Evolutionary conservation across 2,797 vertebrate species (phyloP), one percentile per base, ranked within the genome.

Genomic region (Chloroceryle amazona): DNA sequence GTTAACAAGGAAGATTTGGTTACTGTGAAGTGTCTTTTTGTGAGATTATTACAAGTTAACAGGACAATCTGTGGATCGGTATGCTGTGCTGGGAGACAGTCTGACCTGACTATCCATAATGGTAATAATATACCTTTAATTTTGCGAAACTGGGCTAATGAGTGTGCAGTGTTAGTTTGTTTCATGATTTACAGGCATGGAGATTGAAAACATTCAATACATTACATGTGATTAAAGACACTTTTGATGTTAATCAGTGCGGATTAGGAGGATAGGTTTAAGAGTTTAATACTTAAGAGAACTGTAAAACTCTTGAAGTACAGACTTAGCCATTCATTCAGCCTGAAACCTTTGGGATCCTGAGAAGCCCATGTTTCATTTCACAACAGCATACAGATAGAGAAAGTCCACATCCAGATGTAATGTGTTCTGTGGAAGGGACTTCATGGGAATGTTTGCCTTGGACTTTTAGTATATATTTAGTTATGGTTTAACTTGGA

Each of bases 261-360:
- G 85, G 81, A 78, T 95, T 93, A 88, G 42, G 51, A 93, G 39
- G 51, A 68, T 5, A 54, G 22, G 13, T 86, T 93, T 84, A 84
- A 84, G 73, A 84, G 70, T 89, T 72, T 89, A 81, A 75, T 31
- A 18, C 6, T 11, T 55, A 67, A 88, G 76, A 22, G 14, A 76
- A 67, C 55, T 81, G 74, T 61, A 28, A 95, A 92, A 84, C 87
- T 93, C 81, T 74, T 79, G 81, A 61, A 86, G 25, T 74, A 31
- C 14, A 54, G 76, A 73, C 60, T 47, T 66, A 72, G 55, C 58
- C 41, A 46, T 47, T 88, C 65, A 28, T 65, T 86, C 61, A 71
- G 57, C 49, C 49, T 80, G 20, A 80, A 80, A 71, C 44, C 75
- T 70, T 22, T 61, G 58, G 66, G 71, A 81, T 72, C 63, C 61